phyloP scores from a whole-genome alignment of 1,140 invertebrate genomes.

The Sipha flava region DNA sequence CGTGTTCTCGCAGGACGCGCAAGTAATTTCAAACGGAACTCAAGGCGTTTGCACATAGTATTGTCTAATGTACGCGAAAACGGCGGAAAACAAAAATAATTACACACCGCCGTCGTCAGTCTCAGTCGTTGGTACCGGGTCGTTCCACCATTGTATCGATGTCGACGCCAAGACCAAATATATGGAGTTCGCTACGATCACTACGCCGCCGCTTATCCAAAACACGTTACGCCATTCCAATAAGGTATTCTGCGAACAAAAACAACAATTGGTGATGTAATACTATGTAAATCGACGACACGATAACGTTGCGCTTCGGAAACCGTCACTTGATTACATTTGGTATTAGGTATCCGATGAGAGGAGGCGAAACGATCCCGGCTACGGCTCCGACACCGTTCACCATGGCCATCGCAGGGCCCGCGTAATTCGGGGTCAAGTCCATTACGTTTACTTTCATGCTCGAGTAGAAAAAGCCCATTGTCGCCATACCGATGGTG shows the following conservation, averaged over 20 bases:
- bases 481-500: constrained; percentile 61
- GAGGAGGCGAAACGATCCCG: constrained; percentile 67
- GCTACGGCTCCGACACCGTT: constrained; percentile 75
- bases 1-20: too few species aligned
- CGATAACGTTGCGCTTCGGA: too few species aligned
- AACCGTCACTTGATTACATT: constrained; percentile 46
- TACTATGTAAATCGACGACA: background rate
- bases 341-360: constrained; percentile 66
- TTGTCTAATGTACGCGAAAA: too few species aligned
- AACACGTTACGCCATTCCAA: constrained; percentile 73
- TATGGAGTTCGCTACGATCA: constrained; percentile 61
- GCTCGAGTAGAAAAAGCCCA: constrained; percentile 66
- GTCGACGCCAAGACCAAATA: constrained; percentile 64
- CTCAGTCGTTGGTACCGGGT: constrained; percentile 34
- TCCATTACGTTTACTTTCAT: constrained; percentile 75
- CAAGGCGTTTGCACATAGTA: too few species aligned
- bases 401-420: constrained; percentile 71
- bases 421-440: constrained; percentile 72
- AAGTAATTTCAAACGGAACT: too few species aligned
- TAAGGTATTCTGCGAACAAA: constrained; percentile 52
- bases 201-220: constrained; percentile 67
- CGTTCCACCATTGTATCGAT: constrained; percentile 63
- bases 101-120: background rate
- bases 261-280: background rate
- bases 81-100: background rate